Percentiles rank a stretch among this genome's conserved stretches.
These are phyloP conservation scores for Euphysa ruthae DNA, from an alignment of 30 jellyfish, hydroid and myxozoan genomes.

Conservation along the genomic window DNA sequence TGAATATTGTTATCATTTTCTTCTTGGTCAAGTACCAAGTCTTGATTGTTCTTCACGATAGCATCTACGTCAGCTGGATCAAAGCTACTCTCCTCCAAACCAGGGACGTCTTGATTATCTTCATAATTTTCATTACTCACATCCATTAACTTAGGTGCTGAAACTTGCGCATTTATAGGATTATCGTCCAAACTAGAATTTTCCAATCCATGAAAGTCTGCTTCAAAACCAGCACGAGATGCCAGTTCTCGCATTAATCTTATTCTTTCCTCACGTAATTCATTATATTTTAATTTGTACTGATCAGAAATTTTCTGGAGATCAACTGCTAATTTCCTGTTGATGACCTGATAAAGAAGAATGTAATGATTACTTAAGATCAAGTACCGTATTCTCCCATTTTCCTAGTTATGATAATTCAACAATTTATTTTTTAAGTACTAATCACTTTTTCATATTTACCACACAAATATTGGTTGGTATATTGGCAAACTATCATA, in stretches of 20 bases:
- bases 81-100: slow-evolving; percentile 1
- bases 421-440: too few species aligned
- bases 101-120: background rate
- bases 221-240: slow-evolving; percentile 36
- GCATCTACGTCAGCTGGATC: slow-evolving; percentile 15
- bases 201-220: slow-evolving; percentile 39
- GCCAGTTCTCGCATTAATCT: slow-evolving; percentile 60
- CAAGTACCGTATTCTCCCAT: background rate
- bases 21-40: background rate
- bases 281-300: slow-evolving; percentile 44
- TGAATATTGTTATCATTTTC: background rate
- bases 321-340: slow-evolving; percentile 42
- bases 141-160: slow-evolving; percentile 15
- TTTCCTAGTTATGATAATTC: too few species aligned
- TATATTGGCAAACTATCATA: too few species aligned
- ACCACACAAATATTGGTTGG: too few species aligned
- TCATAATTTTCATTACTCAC: background rate
- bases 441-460: too few species aligned
- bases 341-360: slow-evolving; percentile 42
- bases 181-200: slow-evolving; percentile 37
- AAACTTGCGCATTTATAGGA: background rate
- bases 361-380: too few species aligned
- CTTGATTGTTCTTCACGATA: background rate
- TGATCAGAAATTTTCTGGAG: slow-evolving; percentile 41
- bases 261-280: slow-evolving; percentile 62